Percentiles rank a stretch among this genome's conserved stretches.
These are phyloP conservation scores for Notothenia rossii DNA, from an alignment of 2,113 vertebrate genomes.

Conservation along the genomic window DNA sequence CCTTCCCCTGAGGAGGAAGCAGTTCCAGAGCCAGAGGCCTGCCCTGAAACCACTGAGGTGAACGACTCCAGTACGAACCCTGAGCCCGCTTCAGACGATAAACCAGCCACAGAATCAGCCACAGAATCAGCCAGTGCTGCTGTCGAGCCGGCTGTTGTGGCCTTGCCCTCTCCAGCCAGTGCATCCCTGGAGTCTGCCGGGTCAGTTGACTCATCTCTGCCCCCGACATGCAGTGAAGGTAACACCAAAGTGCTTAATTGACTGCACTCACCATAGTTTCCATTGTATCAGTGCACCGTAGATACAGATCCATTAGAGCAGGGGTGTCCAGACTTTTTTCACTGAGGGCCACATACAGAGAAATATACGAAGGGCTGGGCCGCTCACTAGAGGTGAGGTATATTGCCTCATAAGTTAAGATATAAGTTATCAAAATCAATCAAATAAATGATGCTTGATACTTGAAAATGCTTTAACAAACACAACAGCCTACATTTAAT, in stretches of 20 bases:
- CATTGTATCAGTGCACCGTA: not conserved
- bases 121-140: not conserved
- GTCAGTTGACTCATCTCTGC: slow-evolving; percentile 50
- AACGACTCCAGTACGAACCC: slow-evolving; percentile 18
- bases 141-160: slow-evolving; percentile 7
- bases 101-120: slow-evolving; percentile 5
- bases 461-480: too few species aligned
- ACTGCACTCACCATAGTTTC: slow-evolving; percentile 15
- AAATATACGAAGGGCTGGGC: too few species aligned
- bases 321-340: too few species aligned
- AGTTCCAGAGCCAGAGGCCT: slow-evolving; percentile 23
- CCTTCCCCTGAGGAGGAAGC: not conserved
- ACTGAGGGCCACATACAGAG: too few species aligned
- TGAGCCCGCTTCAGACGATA: slow-evolving; percentile 30
- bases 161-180: slow-evolving; percentile 17
- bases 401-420: too few species aligned
- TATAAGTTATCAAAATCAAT: too few species aligned
- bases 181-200: not conserved
- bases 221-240: slow-evolving; percentile 24
- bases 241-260: slow-evolving; percentile 23
- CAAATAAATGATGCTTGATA: too few species aligned
- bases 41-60: slow-evolving; percentile 36
- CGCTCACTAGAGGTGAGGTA: too few species aligned
- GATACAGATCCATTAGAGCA: not conserved
- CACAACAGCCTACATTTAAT: too few species aligned